Evolutionary conservation across 2,797 vertebrate genomes (phyloP).

Genomic region (Morus bassanus): DNA sequence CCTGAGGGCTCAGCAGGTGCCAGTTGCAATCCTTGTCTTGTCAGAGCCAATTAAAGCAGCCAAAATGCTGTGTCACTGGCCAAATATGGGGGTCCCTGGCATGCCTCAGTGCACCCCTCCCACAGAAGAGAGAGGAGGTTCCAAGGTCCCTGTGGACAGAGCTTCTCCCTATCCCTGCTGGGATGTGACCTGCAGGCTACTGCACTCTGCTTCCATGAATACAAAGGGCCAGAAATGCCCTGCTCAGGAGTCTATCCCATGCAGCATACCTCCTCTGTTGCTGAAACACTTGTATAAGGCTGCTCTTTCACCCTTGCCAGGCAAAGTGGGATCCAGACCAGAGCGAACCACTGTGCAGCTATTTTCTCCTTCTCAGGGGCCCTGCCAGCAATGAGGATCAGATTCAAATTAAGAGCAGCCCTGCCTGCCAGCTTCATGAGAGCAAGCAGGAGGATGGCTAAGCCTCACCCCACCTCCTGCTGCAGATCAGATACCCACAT

Average conservation of each 20-base stretch:
- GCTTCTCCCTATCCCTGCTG: not conserved
- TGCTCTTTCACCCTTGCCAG: not conserved
- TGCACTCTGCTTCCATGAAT: not conserved
- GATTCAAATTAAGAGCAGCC: not conserved
- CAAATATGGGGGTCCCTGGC: constrained; percentile 37
- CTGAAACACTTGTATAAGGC: not conserved
- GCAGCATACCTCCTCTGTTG: not conserved
- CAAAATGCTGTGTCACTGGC: constrained; percentile 49
- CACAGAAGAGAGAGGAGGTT: not conserved
- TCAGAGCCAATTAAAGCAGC: not conserved
- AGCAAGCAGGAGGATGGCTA: not conserved
- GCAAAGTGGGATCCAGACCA: not conserved
- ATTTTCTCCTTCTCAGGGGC: not conserved
- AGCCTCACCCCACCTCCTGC: not conserved
- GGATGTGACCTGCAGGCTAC: not conserved
- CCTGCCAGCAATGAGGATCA: not conserved
- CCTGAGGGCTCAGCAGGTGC: not conserved
- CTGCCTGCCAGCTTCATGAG: not conserved
- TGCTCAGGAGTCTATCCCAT: not conserved
- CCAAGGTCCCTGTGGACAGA: not conserved
- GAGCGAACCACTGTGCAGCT: not conserved
- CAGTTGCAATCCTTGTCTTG: not conserved
- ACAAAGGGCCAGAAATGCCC: not conserved
- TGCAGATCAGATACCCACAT: not conserved
- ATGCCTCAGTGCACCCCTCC: not conserved